These are phyloP conservation scores for Brachyptera risi DNA, from an alignment of 2,888 invertebrate genomes.

Conservation along the genomic window DNA sequence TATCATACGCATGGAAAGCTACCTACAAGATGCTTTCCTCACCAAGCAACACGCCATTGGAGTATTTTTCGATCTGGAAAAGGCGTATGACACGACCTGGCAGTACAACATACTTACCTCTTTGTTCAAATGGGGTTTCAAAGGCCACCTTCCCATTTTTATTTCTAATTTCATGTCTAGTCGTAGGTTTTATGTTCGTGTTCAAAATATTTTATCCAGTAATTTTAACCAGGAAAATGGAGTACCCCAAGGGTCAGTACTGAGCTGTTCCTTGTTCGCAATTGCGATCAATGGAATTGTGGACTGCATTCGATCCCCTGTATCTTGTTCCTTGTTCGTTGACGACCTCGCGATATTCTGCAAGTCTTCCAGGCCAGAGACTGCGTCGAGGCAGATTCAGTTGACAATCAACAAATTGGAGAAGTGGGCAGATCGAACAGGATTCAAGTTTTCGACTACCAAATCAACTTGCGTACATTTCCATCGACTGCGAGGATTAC, in stretches of 20 bases:
- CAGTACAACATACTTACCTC: slow-evolving; percentile 28
- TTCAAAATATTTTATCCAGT: slow-evolving; percentile 18
- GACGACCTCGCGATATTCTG: slow-evolving; percentile 23
- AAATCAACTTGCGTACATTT: slow-evolving; percentile 18
- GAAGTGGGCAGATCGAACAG: slow-evolving; percentile 9
- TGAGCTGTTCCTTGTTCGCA: no score
- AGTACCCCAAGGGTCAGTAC: no score
- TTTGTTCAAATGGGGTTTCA: slow-evolving; percentile 30
- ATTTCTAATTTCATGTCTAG: no score
- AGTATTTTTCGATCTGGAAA: slow-evolving; percentile 32
- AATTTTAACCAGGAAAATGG: no score
- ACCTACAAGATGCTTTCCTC: slow-evolving; percentile 32
- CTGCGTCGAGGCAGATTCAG: background rate
- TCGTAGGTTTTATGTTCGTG: slow-evolving; percentile 10
- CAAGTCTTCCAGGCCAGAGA: no score
- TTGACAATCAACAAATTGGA: slow-evolving; percentile 8
- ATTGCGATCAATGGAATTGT: slow-evolving; percentile 16
- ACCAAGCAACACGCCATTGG: slow-evolving; percentile 32
- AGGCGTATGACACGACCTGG: slow-evolving; percentile 34
- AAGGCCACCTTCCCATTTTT: no score
- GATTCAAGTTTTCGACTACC: no score
- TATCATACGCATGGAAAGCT: no score
- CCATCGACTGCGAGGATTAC: background rate
- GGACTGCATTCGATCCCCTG: slow-evolving; percentile 6
- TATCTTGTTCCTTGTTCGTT: no score